Evolutionary conservation across 2,797 vertebrate species (phyloP).

Genomic region (Pseudochromis fuscus): DNA sequence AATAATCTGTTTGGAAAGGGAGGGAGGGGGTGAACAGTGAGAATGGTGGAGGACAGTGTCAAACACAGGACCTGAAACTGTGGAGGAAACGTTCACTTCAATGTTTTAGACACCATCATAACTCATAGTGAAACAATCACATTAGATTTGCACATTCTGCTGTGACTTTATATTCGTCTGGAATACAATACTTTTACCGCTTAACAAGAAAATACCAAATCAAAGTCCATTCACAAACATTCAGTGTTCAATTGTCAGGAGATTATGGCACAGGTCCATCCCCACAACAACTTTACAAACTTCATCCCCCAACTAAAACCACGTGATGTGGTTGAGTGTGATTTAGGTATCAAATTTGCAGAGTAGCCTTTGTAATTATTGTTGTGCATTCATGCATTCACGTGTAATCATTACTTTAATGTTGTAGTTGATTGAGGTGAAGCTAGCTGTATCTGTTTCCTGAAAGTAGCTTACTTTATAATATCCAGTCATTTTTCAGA

Average conservation of each 20-base stretch:
- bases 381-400: background rate
- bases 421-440: background rate
- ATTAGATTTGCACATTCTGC: no score
- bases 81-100: no score
- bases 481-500: background rate
- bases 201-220: no score
- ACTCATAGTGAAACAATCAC: background rate
- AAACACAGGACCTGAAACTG: no score
- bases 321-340: background rate
- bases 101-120: no score
- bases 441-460: background rate
- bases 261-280: background rate
- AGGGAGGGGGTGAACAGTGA: background rate
- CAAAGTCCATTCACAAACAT: background rate
- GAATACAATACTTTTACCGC: no score
- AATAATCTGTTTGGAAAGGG: background rate
- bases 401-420: background rate
- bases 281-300: background rate
- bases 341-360: no score
- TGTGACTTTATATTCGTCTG: no score
- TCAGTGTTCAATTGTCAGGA: background rate
- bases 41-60: no score
- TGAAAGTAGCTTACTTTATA: background rate
- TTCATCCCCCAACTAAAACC: background rate
- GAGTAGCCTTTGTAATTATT: background rate